Base-by-base conservation (phyloP, 1,140 invertebrate species). In the Oedothorax gibbosus region DNA sequence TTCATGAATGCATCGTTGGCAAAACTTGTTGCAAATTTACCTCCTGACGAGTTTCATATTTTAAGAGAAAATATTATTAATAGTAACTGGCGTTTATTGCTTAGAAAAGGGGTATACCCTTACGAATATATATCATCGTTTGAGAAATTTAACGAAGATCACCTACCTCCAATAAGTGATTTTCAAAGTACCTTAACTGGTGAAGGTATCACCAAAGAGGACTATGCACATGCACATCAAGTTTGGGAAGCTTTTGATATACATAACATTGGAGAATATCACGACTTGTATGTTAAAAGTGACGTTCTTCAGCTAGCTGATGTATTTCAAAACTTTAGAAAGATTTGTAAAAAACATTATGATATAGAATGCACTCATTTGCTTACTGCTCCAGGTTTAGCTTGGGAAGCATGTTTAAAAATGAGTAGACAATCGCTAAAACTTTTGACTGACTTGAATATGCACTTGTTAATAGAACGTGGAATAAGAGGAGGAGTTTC, bases 241-340 rank as follows among this genome's bases (percentile, higher is more conserved):
- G 85, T 89, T 11, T 89, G 85, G 86, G 85, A 86, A 51, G 66
- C 50, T 11, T 89, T 89, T 75, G 87, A 78, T 6, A 80, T 78
- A 5, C 71, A 78, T 49, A 53, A 10, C 50, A 75, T 56, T 53
- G n/a, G n/a, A n/a, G n/a, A n/a, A n/a, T n/a, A n/a, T n/a, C n/a
- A n/a, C n/a, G 72, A 75, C 49, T 53, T 75, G 18, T 75, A 75
- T 75, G 72, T 75, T 12, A 21, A 7, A 12, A 54, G 57, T 0
- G 87, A 88, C 73, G 85, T 86, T 11, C 57, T 87, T 18, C 51
- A 87, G 8, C 60, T 89, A 75, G n/a, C n/a, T n/a, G n/a, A n/a
- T n/a, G n/a, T n/a, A n/a, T n/a, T n/a, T n/a, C n/a, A n/a, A n/a
- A n/a, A n/a, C n/a, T n/a, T n/a, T n/a, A n/a, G n/a, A n/a, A n/a